These are phyloP conservation scores for Melanargia galathea DNA, from an alignment of 2,888 invertebrate genomes.

Conservation along the genomic window DNA sequence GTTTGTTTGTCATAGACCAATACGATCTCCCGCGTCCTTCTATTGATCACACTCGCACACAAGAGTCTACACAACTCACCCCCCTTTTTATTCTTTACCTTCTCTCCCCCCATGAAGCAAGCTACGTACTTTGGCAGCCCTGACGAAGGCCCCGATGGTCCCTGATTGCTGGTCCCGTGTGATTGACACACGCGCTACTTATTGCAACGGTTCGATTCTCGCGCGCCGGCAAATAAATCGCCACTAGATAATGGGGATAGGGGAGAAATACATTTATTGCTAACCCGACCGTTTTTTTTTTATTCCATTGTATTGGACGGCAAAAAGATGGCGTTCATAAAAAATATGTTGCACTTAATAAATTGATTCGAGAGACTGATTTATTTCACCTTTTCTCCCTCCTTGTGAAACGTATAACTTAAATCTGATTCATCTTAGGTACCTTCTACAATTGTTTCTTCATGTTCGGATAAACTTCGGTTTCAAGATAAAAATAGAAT, in stretches of 20 bases:
- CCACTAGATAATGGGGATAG: conserved; percentile 21
- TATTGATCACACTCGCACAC: no score
- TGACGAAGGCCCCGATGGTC: conserved; percentile 58
- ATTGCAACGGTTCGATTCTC: conserved; percentile 36
- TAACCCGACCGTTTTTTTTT: neutral
- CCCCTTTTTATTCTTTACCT: no score
- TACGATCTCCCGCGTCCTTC: no score
- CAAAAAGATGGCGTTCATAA: neutral
- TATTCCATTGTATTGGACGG: conserved; percentile 6
- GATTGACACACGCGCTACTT: conserved; percentile 60
- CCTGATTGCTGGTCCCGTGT: conserved; percentile 54
- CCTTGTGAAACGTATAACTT: no score
- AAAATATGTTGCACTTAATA: conserved; percentile 16
- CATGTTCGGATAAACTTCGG: no score
- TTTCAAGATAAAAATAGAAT: no score
- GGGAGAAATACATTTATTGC: conserved; percentile 16
- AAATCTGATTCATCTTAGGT: no score
- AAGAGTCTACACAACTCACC: no score
- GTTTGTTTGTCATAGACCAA: no score
- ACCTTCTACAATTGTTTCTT: no score
- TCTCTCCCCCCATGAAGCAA: no score
- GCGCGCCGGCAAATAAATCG: conserved; percentile 25
- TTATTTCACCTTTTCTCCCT: neutral
- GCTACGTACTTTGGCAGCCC: conserved; percentile 47
- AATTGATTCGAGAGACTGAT: neutral